Base-by-base conservation (phyloP, 1,140 invertebrate species). In the Drosophila rufa region DNA sequence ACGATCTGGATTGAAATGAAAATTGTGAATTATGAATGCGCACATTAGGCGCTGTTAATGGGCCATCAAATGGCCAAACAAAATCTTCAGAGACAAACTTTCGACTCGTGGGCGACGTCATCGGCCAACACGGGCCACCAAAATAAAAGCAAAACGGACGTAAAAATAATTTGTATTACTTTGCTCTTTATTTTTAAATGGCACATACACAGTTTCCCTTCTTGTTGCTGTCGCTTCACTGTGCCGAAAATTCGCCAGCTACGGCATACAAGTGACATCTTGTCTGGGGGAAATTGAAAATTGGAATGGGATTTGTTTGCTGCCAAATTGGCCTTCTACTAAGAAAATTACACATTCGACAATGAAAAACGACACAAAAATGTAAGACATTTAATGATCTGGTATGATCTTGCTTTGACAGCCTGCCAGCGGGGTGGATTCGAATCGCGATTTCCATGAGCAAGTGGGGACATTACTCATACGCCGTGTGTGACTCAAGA, bases 101-200 rank as follows among this genome's bases (percentile, higher is more conserved):
- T 59, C 74, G 74, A 19, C 58, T 25, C 75, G 57, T 27, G 40
- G 45, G 46, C 57, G 51, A 62, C 65, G 58, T 78, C 75, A 78
- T 61, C 57, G 62, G 50, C 17, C 47, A 9, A 38, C 43, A 51
- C 43, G 22, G 48, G 42, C 40, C 42, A 30, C 45, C 65, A 75
- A 68, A 78, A 75, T 64, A 68, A 79, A 66, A 86, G 56, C 50
- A 80, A 85, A 67, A 46, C 51, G 48, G 33, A 43, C 61, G 70
- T 51, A 79, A 60, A 78, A 73, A 82, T 73, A 65, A 66, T 82
- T 82, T 82, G 68, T 80, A 87, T 89, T 87, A 89, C 84, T 87
- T 79, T 79, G 30, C 58, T 40, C 64, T 89, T 76, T 89, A 89
- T 87, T 87, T 89, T 74, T 89, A 83, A 89, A 87, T 69, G 66